These are phyloP conservation scores for Leptinotarsa lineolata DNA, from an alignment of 1,140 invertebrate species.

Conservation along the genomic window DNA sequence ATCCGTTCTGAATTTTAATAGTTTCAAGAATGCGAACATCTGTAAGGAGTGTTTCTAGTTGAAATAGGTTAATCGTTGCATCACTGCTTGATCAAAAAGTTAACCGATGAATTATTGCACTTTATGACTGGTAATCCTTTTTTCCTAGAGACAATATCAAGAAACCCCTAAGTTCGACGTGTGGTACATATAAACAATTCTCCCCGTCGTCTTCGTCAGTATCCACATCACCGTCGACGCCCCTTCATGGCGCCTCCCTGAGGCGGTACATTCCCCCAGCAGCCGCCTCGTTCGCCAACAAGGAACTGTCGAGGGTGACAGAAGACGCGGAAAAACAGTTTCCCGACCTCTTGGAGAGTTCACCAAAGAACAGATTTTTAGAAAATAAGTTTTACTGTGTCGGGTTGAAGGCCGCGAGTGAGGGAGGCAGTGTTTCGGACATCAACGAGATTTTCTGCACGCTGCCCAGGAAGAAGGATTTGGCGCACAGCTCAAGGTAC, in stretches of 20 bases:
- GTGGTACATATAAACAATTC: conserved; percentile 53
- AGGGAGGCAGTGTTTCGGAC: conserved; percentile 53
- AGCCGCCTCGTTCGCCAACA: conserved; percentile 45
- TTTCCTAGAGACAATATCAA: conserved; percentile 44
- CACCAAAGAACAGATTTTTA: conserved; percentile 49
- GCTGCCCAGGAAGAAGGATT: conserved; percentile 60
- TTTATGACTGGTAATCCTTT: not conserved
- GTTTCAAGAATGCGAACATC: too few relatives aligned
- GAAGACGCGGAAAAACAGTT: conserved; percentile 66
- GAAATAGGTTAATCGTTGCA: too few relatives aligned
- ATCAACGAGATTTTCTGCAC: conserved; percentile 63
- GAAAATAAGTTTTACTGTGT: conserved; percentile 37
- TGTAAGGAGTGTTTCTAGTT: too few relatives aligned
- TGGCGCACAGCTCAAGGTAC: conserved; percentile 55
- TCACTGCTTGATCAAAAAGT: too few relatives aligned
- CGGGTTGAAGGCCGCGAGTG: conserved; percentile 40
- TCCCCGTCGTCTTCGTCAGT: conserved; percentile 37
- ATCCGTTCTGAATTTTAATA: too few relatives aligned
- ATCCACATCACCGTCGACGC: conserved; percentile 41
- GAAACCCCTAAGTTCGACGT: conserved; percentile 51
- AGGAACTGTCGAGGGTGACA: conserved; percentile 59
- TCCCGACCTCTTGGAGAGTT: conserved; percentile 70
- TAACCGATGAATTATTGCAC: too few relatives aligned
- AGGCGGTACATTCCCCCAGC: conserved; percentile 40
- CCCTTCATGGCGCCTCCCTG: conserved; percentile 36